Evolutionary conservation across 2,797 vertebrate species (phyloP).

Genomic region (Crypturellus tataupa): DNA sequence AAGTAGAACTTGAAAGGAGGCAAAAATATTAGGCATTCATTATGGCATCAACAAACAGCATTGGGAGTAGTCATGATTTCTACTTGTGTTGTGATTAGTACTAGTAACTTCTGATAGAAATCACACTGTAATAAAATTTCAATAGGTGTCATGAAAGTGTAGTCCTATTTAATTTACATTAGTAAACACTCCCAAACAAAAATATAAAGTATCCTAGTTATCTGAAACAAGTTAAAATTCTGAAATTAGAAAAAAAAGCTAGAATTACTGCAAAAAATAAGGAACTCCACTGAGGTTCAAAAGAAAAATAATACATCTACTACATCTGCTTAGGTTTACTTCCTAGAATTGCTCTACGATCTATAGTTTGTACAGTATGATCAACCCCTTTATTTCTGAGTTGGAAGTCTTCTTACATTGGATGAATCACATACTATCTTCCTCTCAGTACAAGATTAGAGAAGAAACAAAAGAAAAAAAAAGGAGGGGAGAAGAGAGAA

Average conservation of each 20-base stretch:
- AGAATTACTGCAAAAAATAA: neutral
- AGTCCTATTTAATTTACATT: neutral
- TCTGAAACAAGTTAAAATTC: neutral
- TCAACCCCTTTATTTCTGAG: neutral
- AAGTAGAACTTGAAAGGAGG: neutral
- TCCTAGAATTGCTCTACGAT: neutral
- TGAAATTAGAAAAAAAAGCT: neutral
- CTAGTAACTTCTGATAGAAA: neutral
- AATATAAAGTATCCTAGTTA: neutral
- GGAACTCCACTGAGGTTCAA: neutral
- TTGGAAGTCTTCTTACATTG: neutral
- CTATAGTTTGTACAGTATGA: neutral
- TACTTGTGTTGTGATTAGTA: neutral
- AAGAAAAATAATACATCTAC: neutral
- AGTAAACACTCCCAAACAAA: neutral
- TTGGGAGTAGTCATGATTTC: neutral
- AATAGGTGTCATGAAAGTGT: neutral
- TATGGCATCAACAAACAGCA: neutral
- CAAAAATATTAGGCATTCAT: neutral
- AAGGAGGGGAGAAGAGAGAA: accelerated
- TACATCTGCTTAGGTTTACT: neutral
- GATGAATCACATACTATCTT: neutral
- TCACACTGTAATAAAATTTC: neutral
- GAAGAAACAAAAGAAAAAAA: neutral
- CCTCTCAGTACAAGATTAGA: neutral